These are phyloP conservation scores for Leptinotarsa tumamoca DNA, from an alignment of 2,888 invertebrate genomes.

Conservation along the genomic window DNA sequence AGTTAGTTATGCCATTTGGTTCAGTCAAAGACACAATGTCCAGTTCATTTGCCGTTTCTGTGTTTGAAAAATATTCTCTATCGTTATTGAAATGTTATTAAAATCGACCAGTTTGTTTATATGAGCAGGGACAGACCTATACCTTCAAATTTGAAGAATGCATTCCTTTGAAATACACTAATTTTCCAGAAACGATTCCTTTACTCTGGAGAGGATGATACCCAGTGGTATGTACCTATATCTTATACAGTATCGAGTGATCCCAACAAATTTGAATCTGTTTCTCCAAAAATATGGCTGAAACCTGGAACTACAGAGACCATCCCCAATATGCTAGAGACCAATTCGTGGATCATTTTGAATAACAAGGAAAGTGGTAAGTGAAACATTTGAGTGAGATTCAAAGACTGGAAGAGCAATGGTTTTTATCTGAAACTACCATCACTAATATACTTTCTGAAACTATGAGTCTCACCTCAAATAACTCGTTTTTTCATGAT, in stretches of 20 bases:
- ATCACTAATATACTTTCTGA: too few relatives aligned
- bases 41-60: too few relatives aligned
- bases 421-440: neutral
- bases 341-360: constrained; percentile 51
- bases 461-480: too few relatives aligned
- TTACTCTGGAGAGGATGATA: constrained; percentile 34
- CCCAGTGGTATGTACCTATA: constrained; percentile 68
- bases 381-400: neutral
- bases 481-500: too few relatives aligned
- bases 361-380: constrained; percentile 53
- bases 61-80: too few relatives aligned
- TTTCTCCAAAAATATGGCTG: constrained; percentile 59
- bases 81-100: too few relatives aligned
- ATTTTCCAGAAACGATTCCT: constrained; percentile 49
- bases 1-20: too few relatives aligned
- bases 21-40: too few relatives aligned
- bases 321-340: constrained; percentile 29
- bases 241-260: constrained; percentile 66
- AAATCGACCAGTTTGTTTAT: too few relatives aligned
- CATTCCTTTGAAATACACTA: neutral
- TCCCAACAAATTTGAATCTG: constrained; percentile 59
- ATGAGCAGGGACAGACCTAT: too few relatives aligned
- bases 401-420: too few relatives aligned
- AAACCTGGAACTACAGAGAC: constrained; percentile 37
- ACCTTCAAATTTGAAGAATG: neutral